Percentiles rank a stretch among this genome's conserved stretches.
These are phyloP conservation scores for Orthosia gothica DNA, from an alignment of 2,888 invertebrate species.

Conservation along the genomic window DNA sequence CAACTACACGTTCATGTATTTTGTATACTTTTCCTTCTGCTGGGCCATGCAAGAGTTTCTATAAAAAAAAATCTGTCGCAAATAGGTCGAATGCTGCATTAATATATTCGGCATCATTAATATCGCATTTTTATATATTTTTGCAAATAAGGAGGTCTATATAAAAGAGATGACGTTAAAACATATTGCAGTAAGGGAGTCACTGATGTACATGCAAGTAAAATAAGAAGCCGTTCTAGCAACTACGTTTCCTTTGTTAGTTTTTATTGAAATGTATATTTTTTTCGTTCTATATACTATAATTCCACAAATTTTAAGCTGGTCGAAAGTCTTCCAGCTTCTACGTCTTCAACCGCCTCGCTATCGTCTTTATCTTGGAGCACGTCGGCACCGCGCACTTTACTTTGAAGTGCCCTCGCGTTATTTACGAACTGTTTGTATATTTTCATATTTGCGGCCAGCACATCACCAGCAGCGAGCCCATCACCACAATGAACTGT, in stretches of 20 bases:
- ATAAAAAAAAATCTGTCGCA: background rate
- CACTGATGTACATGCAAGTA: too few species aligned
- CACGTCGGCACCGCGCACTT: conserved; percentile 74
- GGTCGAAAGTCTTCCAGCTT: background rate
- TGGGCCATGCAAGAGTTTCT: background rate
- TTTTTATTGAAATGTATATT: too few species aligned
- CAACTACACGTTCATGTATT: background rate
- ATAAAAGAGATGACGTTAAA: too few species aligned
- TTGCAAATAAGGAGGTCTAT: background rate
- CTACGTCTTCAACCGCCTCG: background rate
- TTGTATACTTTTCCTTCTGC: background rate
- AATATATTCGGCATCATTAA: background rate
- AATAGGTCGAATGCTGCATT: background rate
- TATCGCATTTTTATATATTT: background rate
- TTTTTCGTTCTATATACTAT: too few species aligned
- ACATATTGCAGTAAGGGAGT: too few species aligned
- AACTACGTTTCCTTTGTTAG: too few species aligned
- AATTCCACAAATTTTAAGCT: too few species aligned
- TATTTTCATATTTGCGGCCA: conserved; percentile 89
- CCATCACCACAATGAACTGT: conserved; percentile 81
- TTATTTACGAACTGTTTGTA: conserved; percentile 89
- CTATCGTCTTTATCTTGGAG: conserved; percentile 41
- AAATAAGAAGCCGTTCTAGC: too few species aligned
- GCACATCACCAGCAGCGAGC: conserved; percentile 76
- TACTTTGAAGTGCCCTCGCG: conserved; percentile 88